Percentiles rank a stretch among this genome's conserved stretches.
Evolutionary conservation across 2,888 invertebrate genomes (phyloP).

Genomic region (Steinernema hermaphroditum): DNA sequence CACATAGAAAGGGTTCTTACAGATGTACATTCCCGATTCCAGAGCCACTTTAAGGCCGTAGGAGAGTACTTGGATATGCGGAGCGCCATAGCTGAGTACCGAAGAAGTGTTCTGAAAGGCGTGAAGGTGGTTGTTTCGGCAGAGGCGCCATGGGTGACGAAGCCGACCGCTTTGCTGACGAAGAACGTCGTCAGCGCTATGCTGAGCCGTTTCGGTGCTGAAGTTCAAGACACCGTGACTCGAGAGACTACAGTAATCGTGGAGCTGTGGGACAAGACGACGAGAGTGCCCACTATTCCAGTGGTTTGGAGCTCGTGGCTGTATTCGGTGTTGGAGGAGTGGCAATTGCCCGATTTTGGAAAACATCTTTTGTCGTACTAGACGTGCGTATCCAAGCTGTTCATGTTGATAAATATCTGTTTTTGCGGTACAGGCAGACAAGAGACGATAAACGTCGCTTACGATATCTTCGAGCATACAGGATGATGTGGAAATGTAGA

Average conservation of each 20-base stretch:
- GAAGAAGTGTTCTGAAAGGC: not conserved
- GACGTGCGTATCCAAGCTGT: too few species aligned
- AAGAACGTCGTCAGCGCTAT: not conserved
- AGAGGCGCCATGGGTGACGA: not conserved
- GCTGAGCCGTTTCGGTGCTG: not conserved
- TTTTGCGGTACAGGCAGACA: too few species aligned
- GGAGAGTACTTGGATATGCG: not conserved
- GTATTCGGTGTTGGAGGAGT: not conserved
- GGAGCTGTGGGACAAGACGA: not conserved
- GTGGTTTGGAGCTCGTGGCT: not conserved
- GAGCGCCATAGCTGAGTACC: not conserved
- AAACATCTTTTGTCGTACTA: not conserved
- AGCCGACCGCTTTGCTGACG: too few species aligned
- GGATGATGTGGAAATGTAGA: too few species aligned
- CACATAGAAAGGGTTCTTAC: not conserved
- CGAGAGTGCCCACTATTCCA: not conserved
- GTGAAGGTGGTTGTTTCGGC: not conserved
- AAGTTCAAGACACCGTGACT: not conserved
- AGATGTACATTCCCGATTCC: not conserved
- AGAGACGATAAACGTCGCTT: too few species aligned
- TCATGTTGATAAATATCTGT: too few species aligned
- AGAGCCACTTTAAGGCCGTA: not conserved
- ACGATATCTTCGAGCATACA: too few species aligned
- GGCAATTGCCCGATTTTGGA: not conserved
- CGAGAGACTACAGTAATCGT: not conserved